phyloP scores from a whole-genome alignment of 2,113 vertebrate species.

The Rhynchopsitta pachyrhyncha region DNA sequence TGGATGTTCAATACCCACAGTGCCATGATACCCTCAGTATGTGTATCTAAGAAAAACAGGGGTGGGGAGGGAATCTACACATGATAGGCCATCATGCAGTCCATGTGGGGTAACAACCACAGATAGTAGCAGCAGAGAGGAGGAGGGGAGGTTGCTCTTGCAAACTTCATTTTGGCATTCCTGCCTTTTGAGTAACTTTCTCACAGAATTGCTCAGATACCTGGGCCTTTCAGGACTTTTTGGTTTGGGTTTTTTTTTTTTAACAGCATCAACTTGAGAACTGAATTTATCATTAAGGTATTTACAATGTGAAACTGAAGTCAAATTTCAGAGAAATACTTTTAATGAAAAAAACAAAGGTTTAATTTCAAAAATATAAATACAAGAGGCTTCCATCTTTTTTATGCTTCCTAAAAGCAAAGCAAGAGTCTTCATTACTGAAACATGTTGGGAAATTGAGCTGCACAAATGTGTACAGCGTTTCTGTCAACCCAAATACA shows the following conservation, averaged over 20 bases:
- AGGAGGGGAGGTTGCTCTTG: background rate
- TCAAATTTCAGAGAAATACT: background rate
- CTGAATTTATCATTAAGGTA: background rate
- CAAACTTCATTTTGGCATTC: background rate
- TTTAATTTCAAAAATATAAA: background rate
- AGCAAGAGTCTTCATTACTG: background rate
- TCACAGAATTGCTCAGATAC: background rate
- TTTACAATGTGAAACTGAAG: background rate
- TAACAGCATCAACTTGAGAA: background rate
- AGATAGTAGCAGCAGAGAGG: background rate
- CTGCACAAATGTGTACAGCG: background rate
- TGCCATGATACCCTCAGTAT: background rate
- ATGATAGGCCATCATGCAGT: background rate
- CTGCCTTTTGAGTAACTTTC: background rate
- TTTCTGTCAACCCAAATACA: constrained; percentile 3
- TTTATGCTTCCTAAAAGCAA: constrained; percentile 18
- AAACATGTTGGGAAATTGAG: background rate
- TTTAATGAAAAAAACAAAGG: background rate
- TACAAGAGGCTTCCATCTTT: background rate
- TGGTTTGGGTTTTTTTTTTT: background rate
- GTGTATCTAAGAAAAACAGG: rapidly evolving
- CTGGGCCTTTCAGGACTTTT: background rate
- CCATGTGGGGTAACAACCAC: background rate
- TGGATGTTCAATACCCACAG: background rate
- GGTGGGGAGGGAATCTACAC: background rate